Evolutionary conservation across 2,113 vertebrate species (phyloP).

Genomic region (Eira barbara): DNA sequence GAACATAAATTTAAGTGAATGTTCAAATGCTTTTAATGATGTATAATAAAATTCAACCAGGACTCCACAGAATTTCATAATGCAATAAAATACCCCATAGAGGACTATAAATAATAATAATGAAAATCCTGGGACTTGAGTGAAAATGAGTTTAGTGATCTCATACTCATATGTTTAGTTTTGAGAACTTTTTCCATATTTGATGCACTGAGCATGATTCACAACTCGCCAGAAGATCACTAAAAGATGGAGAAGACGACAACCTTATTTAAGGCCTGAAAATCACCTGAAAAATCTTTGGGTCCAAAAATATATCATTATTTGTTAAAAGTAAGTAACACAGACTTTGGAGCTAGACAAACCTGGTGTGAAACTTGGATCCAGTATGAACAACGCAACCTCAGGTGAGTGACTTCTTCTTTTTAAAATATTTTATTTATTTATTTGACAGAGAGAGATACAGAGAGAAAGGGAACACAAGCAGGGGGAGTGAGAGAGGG

Average conservation of each 20-base stretch:
- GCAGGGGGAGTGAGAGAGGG: no score
- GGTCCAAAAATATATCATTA: neutral
- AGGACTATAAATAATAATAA: conserved; percentile 60
- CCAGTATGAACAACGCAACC: neutral
- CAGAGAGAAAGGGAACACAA: no score
- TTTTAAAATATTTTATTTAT: no score
- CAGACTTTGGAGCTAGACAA: neutral
- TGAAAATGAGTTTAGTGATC: conserved; percentile 37
- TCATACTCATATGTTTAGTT: conserved; percentile 14
- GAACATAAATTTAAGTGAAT: neutral
- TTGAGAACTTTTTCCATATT: neutral
- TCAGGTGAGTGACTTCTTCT: neutral
- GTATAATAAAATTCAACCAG: neutral
- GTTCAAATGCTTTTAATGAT: conserved; percentile 30
- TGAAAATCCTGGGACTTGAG: neutral
- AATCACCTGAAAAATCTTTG: neutral
- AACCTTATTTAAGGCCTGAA: neutral
- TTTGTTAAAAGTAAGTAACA: neutral
- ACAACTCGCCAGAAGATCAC: neutral
- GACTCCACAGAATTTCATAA: conserved; percentile 29
- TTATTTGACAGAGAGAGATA: no score
- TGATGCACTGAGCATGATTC: neutral
- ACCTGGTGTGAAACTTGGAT: neutral
- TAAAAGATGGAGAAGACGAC: neutral
- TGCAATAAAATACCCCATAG: conserved; percentile 20